Evolutionary conservation across 2,888 invertebrate genomes (phyloP), one percentile per base, ranked within the genome.

Genomic region (Parthenolecanium corni): DNA sequence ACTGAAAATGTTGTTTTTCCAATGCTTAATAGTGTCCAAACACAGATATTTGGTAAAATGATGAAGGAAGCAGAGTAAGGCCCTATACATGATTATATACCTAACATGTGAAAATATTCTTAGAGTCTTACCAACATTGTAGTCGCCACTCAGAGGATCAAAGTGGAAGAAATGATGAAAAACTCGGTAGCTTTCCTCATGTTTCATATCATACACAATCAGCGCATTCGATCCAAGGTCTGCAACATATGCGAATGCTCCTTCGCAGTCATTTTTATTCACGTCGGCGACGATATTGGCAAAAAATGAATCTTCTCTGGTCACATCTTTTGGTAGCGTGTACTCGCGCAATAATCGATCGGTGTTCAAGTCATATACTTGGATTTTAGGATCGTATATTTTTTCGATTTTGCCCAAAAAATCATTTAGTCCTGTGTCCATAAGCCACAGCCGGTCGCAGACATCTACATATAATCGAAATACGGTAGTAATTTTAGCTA

Each of bases 341-440:
- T 84, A 88, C 52, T 82, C 79, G 65, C 82, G 80, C 53, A 89
- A 70, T 52, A 89, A 74, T 71, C 80, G 76, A 71, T 89, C 83
- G 0, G 85, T 88, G 66, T 84, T 86, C 64, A 89, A 75, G 70
- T 89, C 87, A 69, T 82, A 86, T 63, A 86, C 79, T 1, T 82
- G 80, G 53, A 89, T 78, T 47, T 84, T 82, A 0, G 84, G 81
- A 0, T 78, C 78, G 65, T 80, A 80, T 1, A 47, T 18, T 18
- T 83, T 73, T 71, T 84, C 85, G 65, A 79, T 79, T 0, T 85
- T 52, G n/a, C 66, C 66, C 46, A 69, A 69, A 16, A 69, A 62
- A 16, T 88, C 85, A 69, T 88, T 80, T 70, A 85, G 82, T 0
- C 89, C 89, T 0, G 87, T 85, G 73, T 89, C 89, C 64, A 89